Evolutionary conservation across 2,113 vertebrate genomes (phyloP).

Genomic region (rabbit (Oryctolagus cuniculus)): mOryCun1.1 NC_091448.1:33735001-33735500

Average conservation of each 20-base stretch:
- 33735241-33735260: not conserved
- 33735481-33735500: not conserved
- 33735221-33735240: conserved; percentile 17
- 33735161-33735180: not conserved
- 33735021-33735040: conserved; percentile 77
- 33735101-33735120: not conserved
- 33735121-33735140: rapidly evolving
- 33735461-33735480: not conserved
- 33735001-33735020: conserved; percentile 86
- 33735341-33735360: not conserved
- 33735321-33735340: not conserved
- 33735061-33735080: conserved; percentile 35
- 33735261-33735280: not conserved
- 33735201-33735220: not conserved
- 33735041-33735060: not conserved
- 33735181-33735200: not conserved
- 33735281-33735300: not conserved
- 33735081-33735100: not conserved
- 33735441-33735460: not conserved
- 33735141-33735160: not conserved
- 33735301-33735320: not conserved
- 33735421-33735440: not conserved
- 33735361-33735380: not conserved
- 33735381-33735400: conserved; percentile 46
- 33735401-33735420: conserved; percentile 33